Evolutionary conservation across 2,797 vertebrate species (phyloP), one percentile per base, ranked within the genome.

Genomic region (Eulemur coronatus): DNA sequence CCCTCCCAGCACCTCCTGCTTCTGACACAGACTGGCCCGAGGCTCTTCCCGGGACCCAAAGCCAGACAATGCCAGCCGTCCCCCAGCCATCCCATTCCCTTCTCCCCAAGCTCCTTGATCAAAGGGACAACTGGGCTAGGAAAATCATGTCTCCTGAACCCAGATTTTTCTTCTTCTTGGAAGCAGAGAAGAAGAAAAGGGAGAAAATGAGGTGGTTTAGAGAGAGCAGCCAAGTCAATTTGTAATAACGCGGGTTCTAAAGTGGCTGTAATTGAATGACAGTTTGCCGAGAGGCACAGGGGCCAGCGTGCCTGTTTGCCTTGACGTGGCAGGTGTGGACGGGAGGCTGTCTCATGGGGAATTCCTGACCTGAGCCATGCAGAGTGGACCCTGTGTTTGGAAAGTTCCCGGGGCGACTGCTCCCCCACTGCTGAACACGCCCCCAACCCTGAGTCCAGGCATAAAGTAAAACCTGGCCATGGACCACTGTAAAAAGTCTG

Each of bases 341-440:
- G 97, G 98, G 98, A 98, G 99, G 98, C 96, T 24, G 96, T 98
- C 98, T 98, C 98, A 98, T 97, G 97, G 97, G 98, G 99, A 98
- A 98, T 98, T 99, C 98, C 98, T 98, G 98, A 98, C 97, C 97
- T 98, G 98, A 98, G 98, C 97, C 98, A 97, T 70, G 96, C 97
- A 98, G 98, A 98, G 98, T 98, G 98, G 98, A 99, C 99, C 98
- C 98, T 99, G 99, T 98, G 98, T 98, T 98, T 97, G 98, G 98
- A 98, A 98, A 99, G 98, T 97, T 98, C 98, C 98, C 97, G 76
- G 98, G 99, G 98, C 98, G 98, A 97, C 97, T 98, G 98, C 98
- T 98, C 97, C 0, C 11, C 38, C 7, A 41, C 78, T 5, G 7
- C 57, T 24, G 7, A 41, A 57, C 43, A 89, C 20, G 96, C 96